Evolutionary conservation across 2,797 vertebrate genomes (phyloP).

Genomic region (Enteromius paludinosus): DNA sequence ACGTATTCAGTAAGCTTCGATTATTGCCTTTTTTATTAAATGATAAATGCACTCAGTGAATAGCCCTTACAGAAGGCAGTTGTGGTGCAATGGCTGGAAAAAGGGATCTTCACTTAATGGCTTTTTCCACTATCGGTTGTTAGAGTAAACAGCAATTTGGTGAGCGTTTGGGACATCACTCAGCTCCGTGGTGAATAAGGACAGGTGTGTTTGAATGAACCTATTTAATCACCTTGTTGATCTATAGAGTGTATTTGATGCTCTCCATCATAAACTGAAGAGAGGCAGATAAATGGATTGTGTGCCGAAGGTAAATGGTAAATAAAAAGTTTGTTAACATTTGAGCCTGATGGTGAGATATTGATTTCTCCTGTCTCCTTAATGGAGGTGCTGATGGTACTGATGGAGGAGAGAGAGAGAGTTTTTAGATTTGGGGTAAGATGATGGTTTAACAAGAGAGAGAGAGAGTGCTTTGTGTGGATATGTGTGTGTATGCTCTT

Average conservation of each 20-base stretch:
- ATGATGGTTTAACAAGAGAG: slow-evolving; percentile 57
- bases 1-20: slow-evolving; percentile 15
- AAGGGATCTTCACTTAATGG: slow-evolving; percentile 58
- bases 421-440: slow-evolving; percentile 58
- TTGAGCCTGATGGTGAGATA: slow-evolving; percentile 61
- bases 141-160: slow-evolving; percentile 54
- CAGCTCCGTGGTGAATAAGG: slow-evolving; percentile 51
- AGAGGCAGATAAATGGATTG: slow-evolving; percentile 56
- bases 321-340: slow-evolving; percentile 64
- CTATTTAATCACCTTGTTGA: slow-evolving; percentile 59
- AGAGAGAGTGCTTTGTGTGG: slow-evolving; percentile 45
- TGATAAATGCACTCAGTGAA: slow-evolving; percentile 41
- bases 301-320: slow-evolving; percentile 57
- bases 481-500: not conserved
- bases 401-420: slow-evolving; percentile 51
- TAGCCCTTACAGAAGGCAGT: slow-evolving; percentile 54
- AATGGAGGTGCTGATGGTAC: slow-evolving; percentile 56
- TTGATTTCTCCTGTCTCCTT: slow-evolving; percentile 61
- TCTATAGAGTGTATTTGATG: slow-evolving; percentile 61
- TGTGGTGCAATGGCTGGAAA: slow-evolving; percentile 51
- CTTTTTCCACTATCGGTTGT: slow-evolving; percentile 45
- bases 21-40: slow-evolving; percentile 34
- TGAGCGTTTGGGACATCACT: slow-evolving; percentile 55
- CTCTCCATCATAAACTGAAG: slow-evolving; percentile 61
- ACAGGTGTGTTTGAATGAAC: slow-evolving; percentile 58